Percentiles rank a stretch among this genome's conserved stretches.
These are phyloP conservation scores for Heterotilapia buettikoferi DNA, from an alignment of 2,113 vertebrate species.

Conservation along the genomic window DNA sequence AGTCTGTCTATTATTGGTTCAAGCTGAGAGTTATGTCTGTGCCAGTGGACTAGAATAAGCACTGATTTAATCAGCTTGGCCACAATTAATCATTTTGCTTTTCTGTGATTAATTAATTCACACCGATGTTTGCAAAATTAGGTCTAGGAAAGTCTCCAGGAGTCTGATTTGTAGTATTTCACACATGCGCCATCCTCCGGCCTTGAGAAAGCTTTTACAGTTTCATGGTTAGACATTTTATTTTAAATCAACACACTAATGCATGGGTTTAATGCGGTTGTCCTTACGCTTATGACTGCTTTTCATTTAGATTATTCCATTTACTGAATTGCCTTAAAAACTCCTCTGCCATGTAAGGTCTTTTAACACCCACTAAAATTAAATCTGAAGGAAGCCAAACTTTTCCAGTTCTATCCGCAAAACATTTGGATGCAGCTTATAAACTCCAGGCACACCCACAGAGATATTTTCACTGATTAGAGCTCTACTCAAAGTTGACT, in stretches of 20 bases:
- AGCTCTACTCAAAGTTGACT: neutral
- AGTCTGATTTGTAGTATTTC: neutral
- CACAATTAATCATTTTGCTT: slow-evolving; percentile 17
- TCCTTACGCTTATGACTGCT: neutral
- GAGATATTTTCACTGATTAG: neutral
- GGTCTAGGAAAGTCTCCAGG: neutral
- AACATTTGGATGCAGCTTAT: neutral
- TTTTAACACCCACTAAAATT: neutral
- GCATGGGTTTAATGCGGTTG: neutral
- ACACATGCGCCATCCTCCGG: neutral
- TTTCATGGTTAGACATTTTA: neutral
- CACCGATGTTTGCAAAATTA: neutral
- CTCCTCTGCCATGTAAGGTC: neutral
- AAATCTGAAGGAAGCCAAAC: neutral
- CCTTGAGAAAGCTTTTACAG: neutral
- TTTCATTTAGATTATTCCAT: neutral
- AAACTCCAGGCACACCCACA: neutral
- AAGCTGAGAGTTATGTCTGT: slow-evolving; percentile 34
- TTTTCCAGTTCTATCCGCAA: neutral
- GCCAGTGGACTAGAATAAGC: slow-evolving; percentile 24
- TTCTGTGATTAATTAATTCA: slow-evolving; percentile 1
- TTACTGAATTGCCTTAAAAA: neutral
- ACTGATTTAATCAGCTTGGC: slow-evolving; percentile 15
- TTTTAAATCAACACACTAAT: neutral
- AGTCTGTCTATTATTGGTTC: slow-evolving; percentile 37